Base-by-base conservation (phyloP, 2,888 invertebrate species). In the Heliconius cydno region DNA sequence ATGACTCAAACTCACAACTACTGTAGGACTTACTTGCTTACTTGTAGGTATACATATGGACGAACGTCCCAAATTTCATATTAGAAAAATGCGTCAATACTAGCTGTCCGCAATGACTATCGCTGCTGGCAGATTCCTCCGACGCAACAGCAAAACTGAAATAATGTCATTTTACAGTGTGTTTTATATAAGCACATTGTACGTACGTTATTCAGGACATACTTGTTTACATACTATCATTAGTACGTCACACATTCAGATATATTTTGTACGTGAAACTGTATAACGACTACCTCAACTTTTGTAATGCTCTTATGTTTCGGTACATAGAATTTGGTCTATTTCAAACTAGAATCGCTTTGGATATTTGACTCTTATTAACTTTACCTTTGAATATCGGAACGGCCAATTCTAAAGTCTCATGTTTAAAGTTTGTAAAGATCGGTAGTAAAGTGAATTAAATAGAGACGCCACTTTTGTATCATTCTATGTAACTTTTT, bases 91-190 rank as follows among this genome's bases (percentile, higher is more conserved):
- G 93, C 93, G 92, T 92, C 90, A 88, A 87, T 91, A 93, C 93
- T 93, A 94, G 94, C 94, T 92, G 93, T 82, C 87, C 85, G 85
- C 87, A 86, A 88, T 86, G 92, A 77, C 65, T 10, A 86, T 92
- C 90, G 89, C 90, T 85, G 86, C 85, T 86, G 88, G 87, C 89
- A 90, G 94, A 94, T 94, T 94, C 94, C 93, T 88, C 76, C 87
- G 91, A 91, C 93, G 94, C 94, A 80, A 94, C 84, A 94, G 79
- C 81, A 89, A 88, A 88, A 90, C 92, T 91, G 92, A 89, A 87
- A 88, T 79, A 88, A 88, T 86, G 85, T 86, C 83, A 85, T 28
- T 65, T 77, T 76, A 88, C 88, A 87, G 84, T 78, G 80, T 85
- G 85, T 86, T 85, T 84, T 30, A 70, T 38, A 65, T 80, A 85